Evolutionary conservation across 2,888 invertebrate genomes (phyloP).

Genomic region (Metacarcinus magister): DNA sequence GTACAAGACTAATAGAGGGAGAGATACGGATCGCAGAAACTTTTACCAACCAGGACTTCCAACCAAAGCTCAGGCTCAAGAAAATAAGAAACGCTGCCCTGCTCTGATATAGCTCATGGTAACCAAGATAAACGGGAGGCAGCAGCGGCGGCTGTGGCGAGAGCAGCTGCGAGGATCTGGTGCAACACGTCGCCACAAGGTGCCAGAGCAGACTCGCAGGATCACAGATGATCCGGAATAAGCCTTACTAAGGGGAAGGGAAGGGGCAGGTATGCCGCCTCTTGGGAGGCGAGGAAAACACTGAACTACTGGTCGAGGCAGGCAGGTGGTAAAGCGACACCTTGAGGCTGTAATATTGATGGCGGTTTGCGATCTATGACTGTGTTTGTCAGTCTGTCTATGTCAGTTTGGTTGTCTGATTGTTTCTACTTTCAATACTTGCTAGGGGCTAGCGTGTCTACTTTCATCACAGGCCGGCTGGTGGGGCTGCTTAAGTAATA

Average conservation of each 20-base stretch:
- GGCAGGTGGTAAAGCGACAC: background rate
- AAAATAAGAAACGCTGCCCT: slow-evolving; percentile 2
- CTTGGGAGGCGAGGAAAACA: background rate
- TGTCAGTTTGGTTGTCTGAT: background rate
- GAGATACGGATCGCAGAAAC: background rate
- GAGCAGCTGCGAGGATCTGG: slow-evolving; percentile 9
- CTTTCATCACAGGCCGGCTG: too few species aligned
- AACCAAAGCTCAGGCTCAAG: slow-evolving; percentile 32
- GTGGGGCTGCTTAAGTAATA: too few species aligned
- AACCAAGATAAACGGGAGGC: background rate
- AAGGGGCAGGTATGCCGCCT: background rate
- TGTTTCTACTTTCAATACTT: background rate
- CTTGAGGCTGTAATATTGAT: background rate
- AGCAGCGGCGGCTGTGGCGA: background rate
- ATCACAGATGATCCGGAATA: background rate
- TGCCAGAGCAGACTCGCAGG: background rate
- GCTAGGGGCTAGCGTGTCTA: too few species aligned
- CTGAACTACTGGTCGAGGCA: background rate
- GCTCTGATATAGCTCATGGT: background rate
- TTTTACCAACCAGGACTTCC: background rate
- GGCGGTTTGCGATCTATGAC: background rate
- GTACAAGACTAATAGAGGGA: background rate
- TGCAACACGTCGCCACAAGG: background rate
- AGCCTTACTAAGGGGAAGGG: background rate
- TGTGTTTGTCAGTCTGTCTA: background rate